Evolutionary conservation across 1,140 invertebrate genomes (phyloP), one percentile per base, ranked within the genome.

Genomic region (Sycophaga agraensis): DNA sequence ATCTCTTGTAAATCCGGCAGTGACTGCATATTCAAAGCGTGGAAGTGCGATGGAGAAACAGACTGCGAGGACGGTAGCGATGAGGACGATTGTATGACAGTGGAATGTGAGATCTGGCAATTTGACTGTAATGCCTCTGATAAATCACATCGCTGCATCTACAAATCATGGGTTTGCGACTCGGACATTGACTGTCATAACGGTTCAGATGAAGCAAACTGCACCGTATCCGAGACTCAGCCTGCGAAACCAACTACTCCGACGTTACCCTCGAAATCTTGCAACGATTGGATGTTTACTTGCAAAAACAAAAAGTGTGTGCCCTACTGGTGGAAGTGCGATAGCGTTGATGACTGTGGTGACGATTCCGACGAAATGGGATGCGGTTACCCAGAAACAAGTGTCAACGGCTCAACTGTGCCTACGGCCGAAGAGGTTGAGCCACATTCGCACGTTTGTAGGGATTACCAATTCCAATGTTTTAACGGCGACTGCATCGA

Each of bases 301-400:
- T 92, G 90, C 70, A 74, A 79, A 11, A 89, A 89, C 68, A 83
- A 85, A 12, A 88, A 88, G 59, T 97, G 94, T 72, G 87, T 96
- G 45, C 91, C 93, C 0, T 87, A 87, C 45, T 89, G 91, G 91
- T 94, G 92, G 88, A 87, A 89, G 63, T 86, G 85, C 66, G 88
- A 89, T 63, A 83, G 77, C 22, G 87, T 90, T 3, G 74, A 88
- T 61, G 92, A 94, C 70, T 96, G 92, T 68, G 85, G 84, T 0
- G 92, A 96, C 73, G 79, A 83, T 35, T 88, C 88, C 0, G 93
- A 96, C 71, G 92, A 95, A 70, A 63, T 84, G 3, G 88, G 86
- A 0, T 91, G 89, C 67, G 81, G 75, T 59, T 50, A 82, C 9
- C 6, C 49, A 0, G 40, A 62, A 0, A 12, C 57, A 0, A 76